These are phyloP conservation scores for Parambassis ranga DNA, from an alignment of 2,797 vertebrate genomes.

Conservation along the genomic window DNA sequence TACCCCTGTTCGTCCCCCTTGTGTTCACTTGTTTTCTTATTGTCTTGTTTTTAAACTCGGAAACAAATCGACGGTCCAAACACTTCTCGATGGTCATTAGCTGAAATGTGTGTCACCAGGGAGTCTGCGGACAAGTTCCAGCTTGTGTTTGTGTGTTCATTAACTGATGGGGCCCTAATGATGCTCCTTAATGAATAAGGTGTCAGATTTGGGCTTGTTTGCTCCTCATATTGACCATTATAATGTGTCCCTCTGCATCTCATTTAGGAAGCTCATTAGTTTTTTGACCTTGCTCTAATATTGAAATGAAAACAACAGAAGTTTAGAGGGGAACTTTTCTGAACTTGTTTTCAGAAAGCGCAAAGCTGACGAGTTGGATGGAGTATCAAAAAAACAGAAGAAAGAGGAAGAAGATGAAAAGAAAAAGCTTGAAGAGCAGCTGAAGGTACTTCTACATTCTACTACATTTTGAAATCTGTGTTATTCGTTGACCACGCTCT, in stretches of 20 bases:
- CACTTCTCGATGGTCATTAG: slow-evolving; percentile 36
- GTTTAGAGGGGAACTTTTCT: not conserved
- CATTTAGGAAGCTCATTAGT: slow-evolving; percentile 40
- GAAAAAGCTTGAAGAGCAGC: slow-evolving; percentile 86
- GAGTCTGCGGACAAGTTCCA: slow-evolving; percentile 49
- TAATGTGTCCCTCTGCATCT: slow-evolving; percentile 24
- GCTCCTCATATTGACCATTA: not conserved
- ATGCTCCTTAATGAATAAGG: slow-evolving; percentile 52
- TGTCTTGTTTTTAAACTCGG: slow-evolving; percentile 7
- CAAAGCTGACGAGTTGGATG: slow-evolving; percentile 84
- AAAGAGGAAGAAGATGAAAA: slow-evolving; percentile 87
- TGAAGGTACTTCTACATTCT: slow-evolving; percentile 82
- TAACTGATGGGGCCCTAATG: slow-evolving; percentile 54
- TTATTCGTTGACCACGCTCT: not conserved
- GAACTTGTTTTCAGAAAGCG: slow-evolving; percentile 83
- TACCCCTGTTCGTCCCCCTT: not conserved
- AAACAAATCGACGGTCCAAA: not conserved
- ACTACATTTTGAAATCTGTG: not conserved
- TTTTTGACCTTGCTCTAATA: not conserved
- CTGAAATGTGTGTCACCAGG: slow-evolving; percentile 12
- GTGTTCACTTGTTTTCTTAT: slow-evolving; percentile 20
- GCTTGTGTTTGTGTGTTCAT: slow-evolving; percentile 42
- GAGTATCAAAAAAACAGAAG: slow-evolving; percentile 86
- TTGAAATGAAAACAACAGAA: not conserved
- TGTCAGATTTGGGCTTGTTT: slow-evolving; percentile 46